Percentiles rank a stretch among this genome's conserved stretches.
Conservation (phyloP, 2,797 vertebrate genomes). For the Champsocephalus gunnari region DNA sequence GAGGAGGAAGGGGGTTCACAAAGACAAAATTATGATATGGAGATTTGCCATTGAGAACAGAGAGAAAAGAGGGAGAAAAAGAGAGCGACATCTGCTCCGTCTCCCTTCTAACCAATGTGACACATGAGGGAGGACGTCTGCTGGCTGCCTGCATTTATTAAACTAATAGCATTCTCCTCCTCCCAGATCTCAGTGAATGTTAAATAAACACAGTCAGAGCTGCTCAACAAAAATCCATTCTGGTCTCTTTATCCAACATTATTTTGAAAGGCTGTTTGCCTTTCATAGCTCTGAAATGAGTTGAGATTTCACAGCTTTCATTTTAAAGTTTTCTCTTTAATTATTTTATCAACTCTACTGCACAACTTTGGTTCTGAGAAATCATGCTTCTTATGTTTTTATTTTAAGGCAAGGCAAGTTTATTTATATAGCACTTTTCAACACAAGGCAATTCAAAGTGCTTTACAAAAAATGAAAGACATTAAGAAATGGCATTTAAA, state of each 20-base stretch:
- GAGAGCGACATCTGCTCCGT: slow-evolving; percentile 59
- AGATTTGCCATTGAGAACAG: slow-evolving; percentile 25
- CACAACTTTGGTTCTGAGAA: background rate
- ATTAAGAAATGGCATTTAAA: too few species aligned
- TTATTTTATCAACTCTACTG: background rate
- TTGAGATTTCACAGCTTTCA: background rate
- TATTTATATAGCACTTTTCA: too few species aligned
- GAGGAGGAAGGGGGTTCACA: background rate
- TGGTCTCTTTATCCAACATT: background rate
- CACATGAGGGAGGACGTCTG: slow-evolving; percentile 49
- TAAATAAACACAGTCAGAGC: slow-evolving; percentile 33
- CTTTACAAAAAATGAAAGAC: too few species aligned
- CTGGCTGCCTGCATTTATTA: slow-evolving; percentile 54
- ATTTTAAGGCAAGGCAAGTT: background rate
- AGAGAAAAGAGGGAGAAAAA: slow-evolving; percentile 3
- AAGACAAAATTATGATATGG: slow-evolving; percentile 35
- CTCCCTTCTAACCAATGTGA: slow-evolving; percentile 55
- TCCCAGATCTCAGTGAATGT: slow-evolving; percentile 5
- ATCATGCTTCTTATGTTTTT: background rate
- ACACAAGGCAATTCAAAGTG: too few species aligned
- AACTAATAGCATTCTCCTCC: slow-evolving; percentile 57
- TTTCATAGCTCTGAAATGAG: background rate
- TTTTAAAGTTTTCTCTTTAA: slow-evolving; percentile 13
- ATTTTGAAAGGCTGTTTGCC: slow-evolving; percentile 9
- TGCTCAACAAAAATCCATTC: background rate